phyloP scores from a whole-genome alignment of 2,888 invertebrate species.

The Melieria omissa region DNA sequence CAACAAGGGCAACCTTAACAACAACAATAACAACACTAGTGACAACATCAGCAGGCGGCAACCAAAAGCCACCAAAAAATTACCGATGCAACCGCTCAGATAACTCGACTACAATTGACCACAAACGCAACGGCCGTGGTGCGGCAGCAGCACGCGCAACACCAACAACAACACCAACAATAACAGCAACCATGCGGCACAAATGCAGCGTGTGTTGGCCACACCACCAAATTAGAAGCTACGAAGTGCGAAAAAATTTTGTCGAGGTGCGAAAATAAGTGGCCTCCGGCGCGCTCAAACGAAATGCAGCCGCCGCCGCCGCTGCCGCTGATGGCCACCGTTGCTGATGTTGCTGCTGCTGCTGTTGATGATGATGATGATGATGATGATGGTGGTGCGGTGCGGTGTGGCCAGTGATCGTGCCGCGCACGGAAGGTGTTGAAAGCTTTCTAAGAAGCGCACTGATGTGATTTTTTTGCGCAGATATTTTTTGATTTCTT shows the following conservation, averaged over 20 bases:
- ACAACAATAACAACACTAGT: background rate
- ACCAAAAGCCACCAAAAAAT: background rate
- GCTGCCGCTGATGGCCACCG: conserved; percentile 16
- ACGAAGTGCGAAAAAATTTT: conserved; percentile 61
- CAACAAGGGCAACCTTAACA: conserved; percentile 2
- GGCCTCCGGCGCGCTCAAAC: conserved; percentile 19
- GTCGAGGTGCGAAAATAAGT: conserved; percentile 65
- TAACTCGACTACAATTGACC: conserved; percentile 29
- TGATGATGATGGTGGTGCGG: conserved; percentile 1
- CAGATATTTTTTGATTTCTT: conserved; percentile 10
- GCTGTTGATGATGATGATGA: background rate
- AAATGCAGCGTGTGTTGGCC: conserved; percentile 5
- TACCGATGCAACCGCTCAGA: conserved; percentile 30
- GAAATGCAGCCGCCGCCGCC: conserved; percentile 8
- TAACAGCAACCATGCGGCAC: conserved; percentile 2
- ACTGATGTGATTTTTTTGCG: conserved; percentile 28
- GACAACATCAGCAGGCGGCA: background rate
- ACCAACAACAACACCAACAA: conserved; percentile 22
- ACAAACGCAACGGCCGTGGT: background rate
- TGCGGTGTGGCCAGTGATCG: conserved; percentile 17
- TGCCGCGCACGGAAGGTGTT: conserved; percentile 49
- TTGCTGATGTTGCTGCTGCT: conserved; percentile 27
- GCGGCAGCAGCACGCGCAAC: conserved; percentile 43
- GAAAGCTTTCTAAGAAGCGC: conserved; percentile 64
- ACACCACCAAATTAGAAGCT: conserved; percentile 50